phyloP scores from a whole-genome alignment of 2,113 vertebrate species.

The Tyto alba region DNA sequence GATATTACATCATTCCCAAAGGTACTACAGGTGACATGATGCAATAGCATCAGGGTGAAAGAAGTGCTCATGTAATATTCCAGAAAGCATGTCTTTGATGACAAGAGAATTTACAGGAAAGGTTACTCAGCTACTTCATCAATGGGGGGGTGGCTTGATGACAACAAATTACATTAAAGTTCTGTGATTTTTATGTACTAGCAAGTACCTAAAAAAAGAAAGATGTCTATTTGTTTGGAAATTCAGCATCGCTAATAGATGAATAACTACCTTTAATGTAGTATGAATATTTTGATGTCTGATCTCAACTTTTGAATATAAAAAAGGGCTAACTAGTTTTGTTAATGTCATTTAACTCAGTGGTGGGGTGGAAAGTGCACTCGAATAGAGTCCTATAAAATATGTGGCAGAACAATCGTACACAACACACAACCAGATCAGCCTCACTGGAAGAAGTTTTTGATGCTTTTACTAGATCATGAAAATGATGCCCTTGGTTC shows the following conservation, averaged over 20 bases:
- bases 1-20: neutral
- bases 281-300: neutral
- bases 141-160: neutral
- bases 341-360: neutral
- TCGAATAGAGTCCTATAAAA: neutral
- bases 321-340: neutral
- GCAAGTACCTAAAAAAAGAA: neutral
- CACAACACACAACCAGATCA: fast-evolving
- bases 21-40: neutral
- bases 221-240: neutral
- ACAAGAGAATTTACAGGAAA: neutral
- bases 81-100: neutral
- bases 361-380: neutral
- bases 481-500: neutral
- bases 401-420: neutral
- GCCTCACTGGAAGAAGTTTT: neutral
- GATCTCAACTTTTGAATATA: neutral
- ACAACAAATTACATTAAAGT: neutral
- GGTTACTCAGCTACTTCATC: neutral
- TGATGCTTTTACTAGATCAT: neutral
- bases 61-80: neutral
- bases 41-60: neutral
- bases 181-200: neutral
- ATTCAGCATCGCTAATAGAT: neutral
- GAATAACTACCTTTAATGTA: neutral